Conservation (phyloP, 2,888 invertebrate genomes). For the Pseudococcus viburni region DNA sequence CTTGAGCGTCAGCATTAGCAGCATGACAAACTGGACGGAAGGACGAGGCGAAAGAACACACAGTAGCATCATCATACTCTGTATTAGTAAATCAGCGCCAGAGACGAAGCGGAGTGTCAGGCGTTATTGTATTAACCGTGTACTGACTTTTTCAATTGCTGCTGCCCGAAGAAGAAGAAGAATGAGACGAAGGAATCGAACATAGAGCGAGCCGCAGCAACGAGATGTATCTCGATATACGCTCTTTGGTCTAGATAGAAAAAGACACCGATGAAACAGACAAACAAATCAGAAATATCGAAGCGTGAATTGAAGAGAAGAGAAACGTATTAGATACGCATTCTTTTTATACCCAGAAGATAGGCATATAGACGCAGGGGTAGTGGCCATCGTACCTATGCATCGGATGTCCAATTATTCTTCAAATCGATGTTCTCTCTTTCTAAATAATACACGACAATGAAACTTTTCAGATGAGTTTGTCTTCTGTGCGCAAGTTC, state of each 20-base stretch:
- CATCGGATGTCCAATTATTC: slow-evolving; percentile 62
- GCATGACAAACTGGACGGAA: neutral
- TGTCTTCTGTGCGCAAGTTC: slow-evolving; percentile 52
- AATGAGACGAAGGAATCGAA: neutral
- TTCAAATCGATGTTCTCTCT: slow-evolving; percentile 63
- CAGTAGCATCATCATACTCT: neutral
- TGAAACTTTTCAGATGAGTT: slow-evolving; percentile 51
- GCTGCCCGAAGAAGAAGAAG: neutral
- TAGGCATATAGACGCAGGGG: neutral
- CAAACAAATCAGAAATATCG: slow-evolving; percentile 64
- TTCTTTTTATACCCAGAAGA: slow-evolving; percentile 45
- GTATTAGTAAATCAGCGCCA: neutral
- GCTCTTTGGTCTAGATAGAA: neutral
- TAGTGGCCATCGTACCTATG: slow-evolving; percentile 16
- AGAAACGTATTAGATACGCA: slow-evolving; percentile 64
- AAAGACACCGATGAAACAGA: slow-evolving; percentile 31
- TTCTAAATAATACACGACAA: slow-evolving; percentile 64
- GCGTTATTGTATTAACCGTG: slow-evolving; percentile 1
- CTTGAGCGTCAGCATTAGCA: too few relatives aligned
- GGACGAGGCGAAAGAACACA: neutral
- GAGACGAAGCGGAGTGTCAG: neutral
- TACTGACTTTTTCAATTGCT: slow-evolving; percentile 9
- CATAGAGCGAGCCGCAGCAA: neutral
- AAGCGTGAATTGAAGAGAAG: slow-evolving; percentile 63
- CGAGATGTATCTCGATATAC: neutral